A percentile compares a stretch with the other conserved stretches of the same genome.
phyloP scores from a whole-genome alignment of 1,140 invertebrate species.

The Galleria mellonella region DNA sequence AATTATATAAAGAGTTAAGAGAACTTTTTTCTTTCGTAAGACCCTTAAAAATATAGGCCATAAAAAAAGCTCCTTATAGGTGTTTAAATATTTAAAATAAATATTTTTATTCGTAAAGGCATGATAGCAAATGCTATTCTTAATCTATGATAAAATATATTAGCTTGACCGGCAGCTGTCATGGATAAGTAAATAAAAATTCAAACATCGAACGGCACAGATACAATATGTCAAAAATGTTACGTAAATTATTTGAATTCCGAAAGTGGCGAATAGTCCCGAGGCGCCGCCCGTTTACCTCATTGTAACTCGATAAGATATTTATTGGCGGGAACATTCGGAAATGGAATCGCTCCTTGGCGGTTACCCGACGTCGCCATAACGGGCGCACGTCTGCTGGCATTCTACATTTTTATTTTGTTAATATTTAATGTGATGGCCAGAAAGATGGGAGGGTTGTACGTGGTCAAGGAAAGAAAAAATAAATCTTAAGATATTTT shows the following conservation, averaged over 20 bases:
- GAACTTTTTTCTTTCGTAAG: too few relatives aligned
- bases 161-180: constrained; percentile 1
- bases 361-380: constrained; percentile 47
- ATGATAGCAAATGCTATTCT: too few relatives aligned
- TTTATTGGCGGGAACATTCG: constrained; percentile 64
- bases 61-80: too few relatives aligned
- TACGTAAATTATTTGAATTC: constrained; percentile 17
- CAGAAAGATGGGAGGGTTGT: constrained; percentile 19
- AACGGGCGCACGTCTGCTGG: constrained; percentile 41
- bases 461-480: constrained; percentile 7
- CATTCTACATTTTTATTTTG: constrained; percentile 71
- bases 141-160: too few relatives aligned
- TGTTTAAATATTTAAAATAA: too few relatives aligned
- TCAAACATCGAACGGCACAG: neutral
- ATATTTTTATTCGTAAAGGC: too few relatives aligned
- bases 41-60: too few relatives aligned
- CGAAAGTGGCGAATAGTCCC: constrained; percentile 28
- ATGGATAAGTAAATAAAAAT: neutral
- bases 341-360: constrained; percentile 60
- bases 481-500: constrained; percentile 2
- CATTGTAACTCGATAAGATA: constrained; percentile 70
- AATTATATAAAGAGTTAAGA: too few relatives aligned
- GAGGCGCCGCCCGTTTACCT: constrained; percentile 31
- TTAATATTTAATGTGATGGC: constrained; percentile 70
- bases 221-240: constrained; percentile 15